A percentile compares a stretch with the other conserved stretches of the same genome.
Evolutionary conservation across 2,113 vertebrate species (phyloP).

Genomic region (Setophaga petechia): DNA sequence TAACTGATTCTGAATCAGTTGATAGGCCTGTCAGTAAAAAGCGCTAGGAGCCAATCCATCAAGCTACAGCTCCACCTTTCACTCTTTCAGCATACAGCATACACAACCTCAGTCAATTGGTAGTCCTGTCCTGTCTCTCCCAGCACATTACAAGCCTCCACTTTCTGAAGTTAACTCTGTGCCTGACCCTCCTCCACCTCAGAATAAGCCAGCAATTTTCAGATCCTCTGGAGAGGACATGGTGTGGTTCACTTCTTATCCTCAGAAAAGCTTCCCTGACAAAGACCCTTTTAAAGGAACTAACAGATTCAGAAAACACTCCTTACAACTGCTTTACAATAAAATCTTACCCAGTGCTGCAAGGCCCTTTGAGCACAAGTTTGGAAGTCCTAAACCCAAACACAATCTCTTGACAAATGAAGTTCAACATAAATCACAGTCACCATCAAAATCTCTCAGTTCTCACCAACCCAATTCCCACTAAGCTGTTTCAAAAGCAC

Average conservation of each 20-base stretch:
- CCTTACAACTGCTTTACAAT: conserved; percentile 86
- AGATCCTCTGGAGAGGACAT: conserved; percentile 80
- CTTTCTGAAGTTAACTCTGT: conserved; percentile 79
- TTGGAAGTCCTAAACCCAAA: conserved; percentile 91
- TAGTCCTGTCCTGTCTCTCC: conserved; percentile 68
- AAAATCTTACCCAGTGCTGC: conserved; percentile 85
- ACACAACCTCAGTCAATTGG: conserved; percentile 59
- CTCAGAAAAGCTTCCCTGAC: conserved; percentile 86
- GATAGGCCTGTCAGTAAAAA: conserved; percentile 82
- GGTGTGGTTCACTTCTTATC: conserved; percentile 75
- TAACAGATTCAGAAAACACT: conserved; percentile 75
- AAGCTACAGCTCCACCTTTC: conserved; percentile 71
- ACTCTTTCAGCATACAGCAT: conserved; percentile 70
- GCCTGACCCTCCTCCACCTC: conserved; percentile 72
- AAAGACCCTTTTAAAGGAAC: conserved; percentile 82
- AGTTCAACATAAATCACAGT: conserved; percentile 73
- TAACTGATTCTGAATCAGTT: conserved; percentile 63
- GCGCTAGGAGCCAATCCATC: conserved; percentile 71
- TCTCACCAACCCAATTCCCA: conserved; percentile 59
- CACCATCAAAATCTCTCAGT: conserved; percentile 68
- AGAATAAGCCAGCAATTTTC: conserved; percentile 76
- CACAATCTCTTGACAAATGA: conserved; percentile 88
- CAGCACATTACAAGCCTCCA: conserved; percentile 75
- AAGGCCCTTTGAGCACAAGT: conserved; percentile 85
- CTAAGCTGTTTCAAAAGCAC: conserved; percentile 71